A percentile compares a stretch with the other conserved stretches of the same genome.
Evolutionary conservation across 2,888 invertebrate genomes (phyloP).

Genomic region (Andrena haemorrhoa): DNA sequence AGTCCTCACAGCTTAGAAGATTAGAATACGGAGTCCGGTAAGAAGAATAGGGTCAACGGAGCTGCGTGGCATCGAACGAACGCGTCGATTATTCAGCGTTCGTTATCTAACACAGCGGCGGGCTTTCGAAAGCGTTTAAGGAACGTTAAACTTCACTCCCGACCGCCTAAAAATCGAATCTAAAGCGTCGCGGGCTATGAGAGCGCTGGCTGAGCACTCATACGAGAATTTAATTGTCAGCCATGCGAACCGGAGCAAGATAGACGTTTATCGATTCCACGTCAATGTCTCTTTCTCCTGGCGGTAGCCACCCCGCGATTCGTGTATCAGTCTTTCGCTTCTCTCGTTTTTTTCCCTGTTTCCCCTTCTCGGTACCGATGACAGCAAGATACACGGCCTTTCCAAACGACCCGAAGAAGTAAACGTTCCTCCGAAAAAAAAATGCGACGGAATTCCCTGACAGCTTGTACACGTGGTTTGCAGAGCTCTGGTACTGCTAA

Average conservation of each 20-base stretch:
- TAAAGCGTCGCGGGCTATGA: constrained; percentile 45
- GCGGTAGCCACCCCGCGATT: constrained; percentile 20
- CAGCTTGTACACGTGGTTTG: neutral
- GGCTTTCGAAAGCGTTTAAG: constrained; percentile 22
- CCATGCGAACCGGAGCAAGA: constrained; percentile 58
- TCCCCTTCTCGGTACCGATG: neutral
- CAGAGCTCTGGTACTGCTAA: no score
- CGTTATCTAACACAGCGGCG: neutral
- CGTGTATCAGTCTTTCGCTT: constrained; percentile 35
- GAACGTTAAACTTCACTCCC: neutral
- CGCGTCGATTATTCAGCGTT: neutral
- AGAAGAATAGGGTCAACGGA: neutral
- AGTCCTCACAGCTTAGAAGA: no score
- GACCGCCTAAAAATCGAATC: constrained; percentile 21
- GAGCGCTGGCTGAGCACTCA: constrained; percentile 43
- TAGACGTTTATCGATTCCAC: constrained; percentile 65
- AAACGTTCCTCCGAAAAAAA: constrained; percentile 12
- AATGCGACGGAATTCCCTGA: neutral
- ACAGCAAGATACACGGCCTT: constrained; percentile 21
- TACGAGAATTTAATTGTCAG: constrained; percentile 71
- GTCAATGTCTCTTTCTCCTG: constrained; percentile 58
- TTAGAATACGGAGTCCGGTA: neutral
- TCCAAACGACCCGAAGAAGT: constrained; percentile 1
- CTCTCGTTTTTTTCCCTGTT: neutral
- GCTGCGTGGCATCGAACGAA: neutral